Conservation (phyloP, 1,140 invertebrate species). For the Harpegnathos saltator region DNA sequence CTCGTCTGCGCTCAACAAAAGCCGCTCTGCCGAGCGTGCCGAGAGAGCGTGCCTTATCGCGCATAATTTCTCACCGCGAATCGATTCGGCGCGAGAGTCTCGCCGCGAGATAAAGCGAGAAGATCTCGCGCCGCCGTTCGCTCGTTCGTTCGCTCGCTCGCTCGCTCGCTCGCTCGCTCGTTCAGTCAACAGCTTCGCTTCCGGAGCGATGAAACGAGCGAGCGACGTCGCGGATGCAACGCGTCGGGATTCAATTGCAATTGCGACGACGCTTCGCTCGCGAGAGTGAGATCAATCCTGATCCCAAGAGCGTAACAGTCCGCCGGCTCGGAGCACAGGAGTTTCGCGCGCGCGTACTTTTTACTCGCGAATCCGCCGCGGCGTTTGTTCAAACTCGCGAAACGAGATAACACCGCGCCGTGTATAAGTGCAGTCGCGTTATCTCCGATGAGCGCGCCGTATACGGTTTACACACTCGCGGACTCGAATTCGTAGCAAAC, state of each 20-base stretch:
- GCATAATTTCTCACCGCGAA: constrained; percentile 56
- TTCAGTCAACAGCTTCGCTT: constrained; percentile 18
- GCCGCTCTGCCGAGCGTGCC: no score
- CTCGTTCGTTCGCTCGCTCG: no score
- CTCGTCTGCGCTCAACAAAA: neutral
- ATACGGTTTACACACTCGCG: neutral
- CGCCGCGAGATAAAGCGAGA: constrained; percentile 46
- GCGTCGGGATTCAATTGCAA: no score
- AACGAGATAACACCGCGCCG: neutral
- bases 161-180: neutral
- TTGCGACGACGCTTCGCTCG: no score
- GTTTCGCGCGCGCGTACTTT: neutral
- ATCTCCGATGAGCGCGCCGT: neutral
- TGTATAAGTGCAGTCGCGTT: neutral
- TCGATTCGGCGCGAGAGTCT: constrained; percentile 31
- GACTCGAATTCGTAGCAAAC: neutral
- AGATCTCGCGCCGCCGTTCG: constrained; percentile 3
- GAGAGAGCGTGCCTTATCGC: constrained; percentile 53
- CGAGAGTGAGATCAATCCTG: no score
- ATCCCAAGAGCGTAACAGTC: no score
- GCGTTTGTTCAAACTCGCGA: neutral
- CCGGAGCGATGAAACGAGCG: constrained; percentile 30
- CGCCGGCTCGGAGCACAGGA: neutral
- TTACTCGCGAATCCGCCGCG: neutral
- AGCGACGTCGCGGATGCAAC: no score